Base-by-base conservation (phyloP, 1,140 invertebrate species). In the Ylistrum balloti region DNA sequence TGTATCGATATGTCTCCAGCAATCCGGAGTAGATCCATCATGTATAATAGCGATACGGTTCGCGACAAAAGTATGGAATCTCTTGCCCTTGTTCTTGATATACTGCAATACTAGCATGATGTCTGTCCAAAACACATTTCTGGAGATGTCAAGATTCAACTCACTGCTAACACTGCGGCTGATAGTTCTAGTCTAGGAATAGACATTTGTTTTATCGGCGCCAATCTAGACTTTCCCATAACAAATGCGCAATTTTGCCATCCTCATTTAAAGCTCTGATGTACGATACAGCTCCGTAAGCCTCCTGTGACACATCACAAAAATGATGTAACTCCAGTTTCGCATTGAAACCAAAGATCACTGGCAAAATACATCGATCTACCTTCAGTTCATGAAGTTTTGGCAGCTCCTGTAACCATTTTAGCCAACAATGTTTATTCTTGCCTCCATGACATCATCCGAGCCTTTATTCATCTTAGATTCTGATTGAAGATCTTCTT, bases 61-160 rank as follows among this genome's bases (percentile, higher is more conserved):
- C 11, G 90, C 90, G 85, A 91, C 92, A 33, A 91, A 92, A 33
- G 88, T 90, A 5, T 91, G 86, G 45, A 92, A 92, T 13, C 89
- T 33, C 86, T 11, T 35, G 32, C 15, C 89, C n/a, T 45, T 56
- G 45, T 93, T 93, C 34, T 28, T 20, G 7, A 93, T 91, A 45
- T 93, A 90, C 33, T 88, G 38, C 38, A 91, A 35, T 11, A 93
- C 88, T 20, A 48, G 41, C 28, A 85, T 90, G 87, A 91, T 93
- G 38, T 93, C 92, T 85, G 92, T 86, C 92, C 92, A 93, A 85
- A 89, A 92, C 13, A 86, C 0, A 22, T 56, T n/a, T 38, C 35
- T 48, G 32, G 87, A 32, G 7, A 90, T 48, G 0, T 9, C 33
- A 20, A 90, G 74, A 32, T 35, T 56, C n/a, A 92, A 33, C n/a